phyloP scores from a whole-genome alignment of 2,113 vertebrate species.

The Lipophrys pholis region DNA sequence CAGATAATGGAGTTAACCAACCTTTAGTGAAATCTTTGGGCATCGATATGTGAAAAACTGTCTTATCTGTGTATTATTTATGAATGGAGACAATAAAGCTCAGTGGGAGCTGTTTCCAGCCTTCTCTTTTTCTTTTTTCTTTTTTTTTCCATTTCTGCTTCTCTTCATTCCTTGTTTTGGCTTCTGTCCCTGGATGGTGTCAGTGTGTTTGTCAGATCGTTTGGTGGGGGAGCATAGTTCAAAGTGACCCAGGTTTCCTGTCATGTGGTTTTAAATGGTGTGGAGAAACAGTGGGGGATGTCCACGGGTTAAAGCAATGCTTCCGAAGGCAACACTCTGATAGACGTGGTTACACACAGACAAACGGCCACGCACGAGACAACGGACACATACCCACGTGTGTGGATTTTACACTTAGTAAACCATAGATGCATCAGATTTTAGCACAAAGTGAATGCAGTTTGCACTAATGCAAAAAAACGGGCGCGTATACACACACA shows the following conservation, averaged over 20 bases:
- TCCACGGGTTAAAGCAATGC: slow-evolving; percentile 76
- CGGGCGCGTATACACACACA: background rate
- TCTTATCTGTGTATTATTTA: slow-evolving; percentile 35
- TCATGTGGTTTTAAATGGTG: slow-evolving; percentile 83
- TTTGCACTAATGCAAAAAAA: slow-evolving; percentile 22
- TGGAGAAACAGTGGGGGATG: slow-evolving; percentile 73
- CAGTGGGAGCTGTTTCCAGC: background rate
- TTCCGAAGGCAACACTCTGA: slow-evolving; percentile 66
- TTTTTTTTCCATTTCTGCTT: slow-evolving; percentile 17
- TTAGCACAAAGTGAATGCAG: slow-evolving; percentile 3
- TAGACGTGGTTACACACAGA: slow-evolving; percentile 64
- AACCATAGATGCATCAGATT: slow-evolving; percentile 8
- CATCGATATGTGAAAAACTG: background rate
- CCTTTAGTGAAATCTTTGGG: background rate
- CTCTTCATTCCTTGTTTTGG: background rate
- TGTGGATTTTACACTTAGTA: background rate
- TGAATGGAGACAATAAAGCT: slow-evolving; percentile 10
- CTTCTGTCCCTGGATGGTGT: slow-evolving; percentile 19
- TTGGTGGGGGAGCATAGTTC: slow-evolving; percentile 54
- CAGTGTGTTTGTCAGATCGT: slow-evolving; percentile 49
- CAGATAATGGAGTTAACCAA: background rate
- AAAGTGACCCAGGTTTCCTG: slow-evolving; percentile 77
- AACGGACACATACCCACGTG: background rate
- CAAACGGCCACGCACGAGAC: background rate
- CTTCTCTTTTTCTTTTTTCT: slow-evolving; percentile 3